phyloP scores from a whole-genome alignment of 2,888 invertebrate species.

The Philonicus albiceps region DNA sequence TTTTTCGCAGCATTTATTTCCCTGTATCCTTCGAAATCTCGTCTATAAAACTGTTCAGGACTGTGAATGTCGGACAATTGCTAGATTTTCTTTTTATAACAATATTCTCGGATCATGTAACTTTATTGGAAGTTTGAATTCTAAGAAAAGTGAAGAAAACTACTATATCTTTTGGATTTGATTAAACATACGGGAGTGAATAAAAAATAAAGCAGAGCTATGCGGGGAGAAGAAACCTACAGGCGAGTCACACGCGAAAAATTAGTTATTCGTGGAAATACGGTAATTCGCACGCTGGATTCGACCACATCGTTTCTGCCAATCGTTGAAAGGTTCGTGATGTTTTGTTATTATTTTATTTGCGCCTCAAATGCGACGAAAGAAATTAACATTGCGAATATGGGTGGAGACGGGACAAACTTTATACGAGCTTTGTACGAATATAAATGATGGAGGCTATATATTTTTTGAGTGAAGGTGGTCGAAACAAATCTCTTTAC shows the following conservation, averaged over 20 bases:
- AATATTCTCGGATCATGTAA: neutral
- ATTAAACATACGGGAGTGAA: neutral
- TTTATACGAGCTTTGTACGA: neutral
- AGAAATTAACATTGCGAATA: neutral
- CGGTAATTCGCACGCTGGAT: slow-evolving; percentile 62
- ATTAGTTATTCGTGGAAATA: slow-evolving; percentile 61
- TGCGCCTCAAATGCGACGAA: neutral
- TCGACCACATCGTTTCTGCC: slow-evolving; percentile 63
- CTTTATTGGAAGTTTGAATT: neutral
- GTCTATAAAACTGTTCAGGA: neutral
- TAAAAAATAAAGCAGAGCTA: slow-evolving; percentile 41
- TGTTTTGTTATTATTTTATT: neutral
- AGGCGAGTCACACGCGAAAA: slow-evolving; percentile 63
- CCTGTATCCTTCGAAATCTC: neutral
- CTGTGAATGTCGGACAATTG: neutral
- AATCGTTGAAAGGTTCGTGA: slow-evolving; percentile 56
- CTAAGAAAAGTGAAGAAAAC: neutral
- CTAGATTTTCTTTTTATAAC: neutral
- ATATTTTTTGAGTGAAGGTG: too few species aligned
- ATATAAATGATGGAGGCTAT: neutral
- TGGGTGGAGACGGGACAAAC: neutral
- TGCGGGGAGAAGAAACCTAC: slow-evolving; percentile 62
- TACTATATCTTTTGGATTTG: neutral
- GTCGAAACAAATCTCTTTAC: too few species aligned
- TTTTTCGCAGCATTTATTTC: neutral